Evolutionary conservation across 2,113 vertebrate species (phyloP), one percentile per base, ranked within the genome.

Genomic region (Scomber japonicus): DNA sequence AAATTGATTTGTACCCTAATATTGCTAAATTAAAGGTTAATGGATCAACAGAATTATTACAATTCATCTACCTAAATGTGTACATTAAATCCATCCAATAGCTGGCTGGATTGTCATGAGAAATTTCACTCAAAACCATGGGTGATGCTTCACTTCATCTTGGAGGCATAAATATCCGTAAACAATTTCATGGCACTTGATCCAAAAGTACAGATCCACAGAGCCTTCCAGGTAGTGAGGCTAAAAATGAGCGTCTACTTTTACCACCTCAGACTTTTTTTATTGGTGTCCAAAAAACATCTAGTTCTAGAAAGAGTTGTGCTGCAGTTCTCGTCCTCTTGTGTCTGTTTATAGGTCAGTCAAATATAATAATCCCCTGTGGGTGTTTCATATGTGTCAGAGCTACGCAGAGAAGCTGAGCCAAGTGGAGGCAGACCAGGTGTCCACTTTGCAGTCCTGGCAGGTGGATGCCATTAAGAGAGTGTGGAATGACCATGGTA

Each of bases 401-500:
- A 88, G 84, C 13, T 88, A 89, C 9, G 94, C 96, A 27, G 80
- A 90, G 78, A 91, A 89, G 44, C 90, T 97, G 91, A 93, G 77
- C 75, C 84, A 91, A 56, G 82, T 97, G 27, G 91, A 95, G 31
- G 64, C 84, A 0, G 89, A 91, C 63, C 90, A 84, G 59, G 81
- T 95, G 31, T 80, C 49, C 1, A 19, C n/a, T 0, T 72, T 97
- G 63, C 93, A 94, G 83, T 63, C 61, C 68, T 92, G 92, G 88
- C 93, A 96, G 77, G 89, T 76, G 53, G 94, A 95, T 7, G 95
- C 95, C 88, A 96, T 97, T 55, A 95, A 86, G 81, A 88, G 87
- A 40, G 91, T 97, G 46, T 97, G 96, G 96, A 92, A 81, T 48
- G 96, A 98, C 62, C 88, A 89, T 0, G 95, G 95, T 4, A 88